phyloP scores from a whole-genome alignment of 2,113 vertebrate species.

The Lamprologus sp. region DNA sequence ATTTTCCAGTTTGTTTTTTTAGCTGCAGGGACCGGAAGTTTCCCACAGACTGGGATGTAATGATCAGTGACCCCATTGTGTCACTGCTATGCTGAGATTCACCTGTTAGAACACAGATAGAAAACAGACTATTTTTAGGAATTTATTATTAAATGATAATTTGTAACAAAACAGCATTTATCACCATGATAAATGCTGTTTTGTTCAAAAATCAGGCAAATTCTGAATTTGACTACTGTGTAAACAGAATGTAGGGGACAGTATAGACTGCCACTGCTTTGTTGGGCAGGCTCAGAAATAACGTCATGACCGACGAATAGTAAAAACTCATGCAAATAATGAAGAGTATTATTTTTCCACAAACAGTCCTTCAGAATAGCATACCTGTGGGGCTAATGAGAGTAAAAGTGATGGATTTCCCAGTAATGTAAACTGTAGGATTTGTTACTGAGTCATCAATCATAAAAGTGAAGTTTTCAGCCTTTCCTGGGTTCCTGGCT shows the following conservation, averaged over 20 bases:
- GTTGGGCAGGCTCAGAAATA: not conserved
- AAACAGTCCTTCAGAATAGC: not conserved
- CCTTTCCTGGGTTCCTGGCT: conserved; percentile 19
- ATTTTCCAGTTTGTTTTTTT: conserved; percentile 21
- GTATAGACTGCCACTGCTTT: not conserved
- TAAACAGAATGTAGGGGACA: not conserved
- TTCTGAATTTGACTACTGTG: not conserved
- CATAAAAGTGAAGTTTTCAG: conserved; percentile 29
- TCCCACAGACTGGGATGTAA: conserved; percentile 11
- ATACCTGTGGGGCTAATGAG: conserved; percentile 50
- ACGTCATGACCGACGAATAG: not conserved
- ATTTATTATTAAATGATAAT: not conserved
- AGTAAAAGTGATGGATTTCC: not conserved
- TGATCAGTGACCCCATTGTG: conserved; percentile 18
- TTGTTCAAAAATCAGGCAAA: not conserved
- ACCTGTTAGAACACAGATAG: not conserved
- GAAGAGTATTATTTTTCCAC: not conserved
- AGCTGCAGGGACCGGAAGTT: conserved; percentile 44
- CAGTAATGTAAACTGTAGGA: conserved; percentile 46
- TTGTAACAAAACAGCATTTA: not conserved
- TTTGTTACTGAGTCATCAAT: conserved; percentile 36
- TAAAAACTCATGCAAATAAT: not conserved
- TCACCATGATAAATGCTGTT: not conserved
- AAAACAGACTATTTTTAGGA: not conserved
- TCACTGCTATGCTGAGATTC: conserved; percentile 14